phyloP scores from a whole-genome alignment of 1,140 invertebrate species.

The Mesaphorura yosii region DNA sequence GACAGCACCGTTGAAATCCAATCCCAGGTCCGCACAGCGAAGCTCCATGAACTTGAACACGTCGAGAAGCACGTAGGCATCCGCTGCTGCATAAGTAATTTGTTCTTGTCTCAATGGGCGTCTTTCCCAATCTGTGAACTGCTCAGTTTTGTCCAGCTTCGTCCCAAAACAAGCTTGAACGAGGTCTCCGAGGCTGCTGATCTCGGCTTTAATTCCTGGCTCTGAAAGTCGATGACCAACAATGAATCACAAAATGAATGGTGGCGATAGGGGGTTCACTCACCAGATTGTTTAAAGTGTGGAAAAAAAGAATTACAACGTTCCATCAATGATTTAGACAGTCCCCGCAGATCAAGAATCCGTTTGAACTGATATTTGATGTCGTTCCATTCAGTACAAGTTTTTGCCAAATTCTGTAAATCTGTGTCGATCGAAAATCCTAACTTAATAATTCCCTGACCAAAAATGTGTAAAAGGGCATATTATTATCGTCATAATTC shows the following conservation, averaged over 20 bases:
- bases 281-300: background rate
- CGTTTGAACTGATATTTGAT: slow-evolving; percentile 1
- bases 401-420: slow-evolving; percentile 11
- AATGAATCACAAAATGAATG: no score
- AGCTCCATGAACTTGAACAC: slow-evolving; percentile 50
- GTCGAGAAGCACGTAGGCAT: slow-evolving; percentile 66
- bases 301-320: background rate
- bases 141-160: slow-evolving; percentile 64
- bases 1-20: slow-evolving; percentile 46
- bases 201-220: no score
- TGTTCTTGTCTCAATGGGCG: slow-evolving; percentile 62
- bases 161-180: slow-evolving; percentile 58
- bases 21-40: slow-evolving; percentile 42
- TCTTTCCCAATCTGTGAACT: slow-evolving; percentile 77
- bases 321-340: background rate
- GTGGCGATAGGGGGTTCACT: no score
- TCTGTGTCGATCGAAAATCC: slow-evolving; percentile 15
- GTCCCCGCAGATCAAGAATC: background rate
- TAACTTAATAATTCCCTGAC: slow-evolving; percentile 17
- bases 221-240: no score
- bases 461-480: slow-evolving; percentile 3
- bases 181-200: slow-evolving; percentile 37
- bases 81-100: slow-evolving; percentile 64
- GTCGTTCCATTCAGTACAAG: slow-evolving; percentile 11
- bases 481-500: no score